Percentiles rank a stretch among this genome's conserved stretches.
phyloP scores from a whole-genome alignment of 2,888 invertebrate species.

The Brachylomia viminalis region DNA sequence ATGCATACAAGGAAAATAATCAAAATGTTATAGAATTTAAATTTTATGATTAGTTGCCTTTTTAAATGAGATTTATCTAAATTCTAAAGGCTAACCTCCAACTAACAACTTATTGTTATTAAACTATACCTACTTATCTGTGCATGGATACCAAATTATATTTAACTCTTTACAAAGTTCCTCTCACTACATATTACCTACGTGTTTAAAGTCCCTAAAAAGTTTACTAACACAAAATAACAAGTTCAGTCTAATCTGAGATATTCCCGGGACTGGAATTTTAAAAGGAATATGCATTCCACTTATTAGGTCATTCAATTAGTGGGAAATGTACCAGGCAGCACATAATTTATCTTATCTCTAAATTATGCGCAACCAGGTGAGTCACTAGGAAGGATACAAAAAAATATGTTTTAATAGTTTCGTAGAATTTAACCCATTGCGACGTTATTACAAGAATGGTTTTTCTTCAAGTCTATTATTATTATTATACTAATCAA shows the following conservation, averaged over 20 bases:
- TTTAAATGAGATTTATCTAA: background rate
- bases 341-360: conserved; percentile 46
- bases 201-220: background rate
- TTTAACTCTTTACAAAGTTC: background rate
- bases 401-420: conserved; percentile 21
- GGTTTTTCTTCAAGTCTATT: background rate
- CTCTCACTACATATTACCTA: background rate
- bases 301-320: conserved; percentile 32
- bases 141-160: background rate
- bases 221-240: background rate
- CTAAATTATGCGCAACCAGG: conserved; percentile 27
- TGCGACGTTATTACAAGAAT: conserved; percentile 8
- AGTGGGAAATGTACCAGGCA: conserved; percentile 44
- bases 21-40: background rate
- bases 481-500: background rate
- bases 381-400: conserved; percentile 36
- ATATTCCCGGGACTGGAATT: conserved; percentile 31
- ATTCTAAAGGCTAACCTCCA: background rate
- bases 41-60: background rate
- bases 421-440: conserved; percentile 34
- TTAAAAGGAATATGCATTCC: conserved; percentile 45
- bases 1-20: conserved; percentile 32
- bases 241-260: conserved; percentile 20
- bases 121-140: background rate
- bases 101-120: background rate